A percentile compares a stretch with the other conserved stretches of the same genome.
Conservation (phyloP, 2,113 vertebrate species). For the Noturus placidus region DNA sequence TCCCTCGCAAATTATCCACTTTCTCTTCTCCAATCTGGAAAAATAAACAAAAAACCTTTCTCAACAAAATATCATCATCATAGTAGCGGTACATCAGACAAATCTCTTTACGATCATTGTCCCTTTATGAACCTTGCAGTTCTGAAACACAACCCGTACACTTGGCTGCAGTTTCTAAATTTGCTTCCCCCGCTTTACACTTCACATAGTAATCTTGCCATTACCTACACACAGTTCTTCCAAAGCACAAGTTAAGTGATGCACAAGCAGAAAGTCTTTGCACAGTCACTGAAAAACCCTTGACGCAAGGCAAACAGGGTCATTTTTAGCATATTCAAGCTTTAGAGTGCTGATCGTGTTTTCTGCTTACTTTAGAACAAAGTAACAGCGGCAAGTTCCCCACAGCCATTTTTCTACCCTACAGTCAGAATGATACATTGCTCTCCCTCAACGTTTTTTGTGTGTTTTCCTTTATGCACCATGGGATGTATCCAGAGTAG, state of each 20-base stretch:
- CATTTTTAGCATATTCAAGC: conserved; percentile 9
- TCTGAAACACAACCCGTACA: neutral
- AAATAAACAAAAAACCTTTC: neutral
- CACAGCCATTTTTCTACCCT: conserved; percentile 41
- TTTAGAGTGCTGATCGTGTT: neutral
- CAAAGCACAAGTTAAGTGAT: neutral
- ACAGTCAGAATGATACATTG: conserved; percentile 42
- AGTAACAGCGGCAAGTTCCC: conserved; percentile 35
- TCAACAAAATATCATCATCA: neutral
- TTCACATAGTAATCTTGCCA: neutral
- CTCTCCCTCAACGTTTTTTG: conserved; percentile 39
- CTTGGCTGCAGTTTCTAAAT: neutral
- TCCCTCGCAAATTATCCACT: neutral
- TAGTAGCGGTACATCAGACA: neutral
- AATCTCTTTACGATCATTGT: neutral
- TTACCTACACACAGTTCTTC: conserved; percentile 1
- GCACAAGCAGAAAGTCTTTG: neutral
- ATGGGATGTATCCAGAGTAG: neutral
- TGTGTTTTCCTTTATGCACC: conserved; percentile 21
- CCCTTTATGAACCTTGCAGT: neutral
- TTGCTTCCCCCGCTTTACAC: neutral
- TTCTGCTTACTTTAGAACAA: conserved; percentile 28
- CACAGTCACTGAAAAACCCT: neutral
- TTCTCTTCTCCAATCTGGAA: neutral
- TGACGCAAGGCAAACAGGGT: conserved; percentile 7